Conservation (phyloP, 1,140 invertebrate genomes). For the Bombus huntii region DNA sequence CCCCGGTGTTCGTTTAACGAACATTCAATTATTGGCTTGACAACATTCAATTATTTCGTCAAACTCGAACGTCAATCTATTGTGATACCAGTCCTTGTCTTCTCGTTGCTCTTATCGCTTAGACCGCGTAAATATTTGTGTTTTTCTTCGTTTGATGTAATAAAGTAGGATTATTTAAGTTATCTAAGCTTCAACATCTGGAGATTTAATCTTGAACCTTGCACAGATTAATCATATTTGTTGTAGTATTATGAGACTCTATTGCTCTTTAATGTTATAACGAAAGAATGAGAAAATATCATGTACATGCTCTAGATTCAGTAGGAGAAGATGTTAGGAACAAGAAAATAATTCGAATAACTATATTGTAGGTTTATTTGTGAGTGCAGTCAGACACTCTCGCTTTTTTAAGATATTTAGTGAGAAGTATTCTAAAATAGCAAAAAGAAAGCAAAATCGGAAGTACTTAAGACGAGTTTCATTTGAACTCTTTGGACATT, state of each 20-base stretch:
- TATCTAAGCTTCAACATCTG: no score
- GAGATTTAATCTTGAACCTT: no score
- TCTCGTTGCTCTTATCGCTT: neutral
- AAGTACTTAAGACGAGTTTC: neutral
- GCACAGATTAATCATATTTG: no score
- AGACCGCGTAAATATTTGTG: neutral
- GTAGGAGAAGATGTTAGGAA: no score
- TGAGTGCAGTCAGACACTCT: no score
- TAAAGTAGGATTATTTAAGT: no score
- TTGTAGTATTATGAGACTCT: no score
- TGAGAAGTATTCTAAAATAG: neutral
- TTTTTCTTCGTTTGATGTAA: neutral
- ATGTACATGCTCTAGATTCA: no score
- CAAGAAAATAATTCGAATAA: no score
- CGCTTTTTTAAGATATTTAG: neutral
- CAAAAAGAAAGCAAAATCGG: neutral
- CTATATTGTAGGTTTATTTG: no score
- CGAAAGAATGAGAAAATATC: no score
- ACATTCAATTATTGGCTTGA: constrained; percentile 12
- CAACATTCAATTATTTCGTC: constrained; percentile 42
- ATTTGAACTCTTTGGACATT: neutral
- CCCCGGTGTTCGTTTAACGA: neutral
- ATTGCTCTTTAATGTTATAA: no score
- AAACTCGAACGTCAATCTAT: neutral
- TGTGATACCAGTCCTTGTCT: neutral